Conservation (phyloP, 2,888 invertebrate genomes). For the Melinopterus prodromus region DNA sequence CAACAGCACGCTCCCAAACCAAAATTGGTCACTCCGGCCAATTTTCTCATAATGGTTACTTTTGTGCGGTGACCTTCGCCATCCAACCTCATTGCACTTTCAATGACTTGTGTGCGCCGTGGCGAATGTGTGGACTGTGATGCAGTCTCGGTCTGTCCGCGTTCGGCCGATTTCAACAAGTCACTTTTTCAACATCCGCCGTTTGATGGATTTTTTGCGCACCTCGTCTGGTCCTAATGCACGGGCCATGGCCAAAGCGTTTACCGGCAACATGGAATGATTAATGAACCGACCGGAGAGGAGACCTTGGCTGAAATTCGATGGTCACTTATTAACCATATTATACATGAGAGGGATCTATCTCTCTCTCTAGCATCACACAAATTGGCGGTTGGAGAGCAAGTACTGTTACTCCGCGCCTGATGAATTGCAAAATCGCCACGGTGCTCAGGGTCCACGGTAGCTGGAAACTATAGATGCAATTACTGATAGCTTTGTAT, state of each 20-base stretch:
- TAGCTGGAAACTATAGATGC: slow-evolving; percentile 4
- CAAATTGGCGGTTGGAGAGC: background rate
- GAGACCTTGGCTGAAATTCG: background rate
- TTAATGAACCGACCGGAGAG: background rate
- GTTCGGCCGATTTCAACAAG: slow-evolving; percentile 4
- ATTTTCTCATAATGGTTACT: background rate
- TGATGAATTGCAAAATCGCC: background rate
- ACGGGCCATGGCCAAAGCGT: background rate
- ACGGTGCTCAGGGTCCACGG: background rate
- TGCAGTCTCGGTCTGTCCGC: background rate
- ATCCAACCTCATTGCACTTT: background rate
- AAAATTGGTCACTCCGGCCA: slow-evolving; percentile 4
- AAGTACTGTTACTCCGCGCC: background rate
- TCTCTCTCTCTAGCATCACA: slow-evolving; percentile 4
- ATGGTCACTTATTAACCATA: background rate
- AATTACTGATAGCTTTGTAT: background rate
- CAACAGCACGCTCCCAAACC: background rate
- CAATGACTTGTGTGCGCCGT: background rate
- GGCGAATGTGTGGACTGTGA: background rate
- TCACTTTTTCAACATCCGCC: slow-evolving; percentile 4
- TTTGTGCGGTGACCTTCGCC: background rate
- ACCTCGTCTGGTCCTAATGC: slow-evolving; percentile 4
- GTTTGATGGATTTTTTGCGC: slow-evolving; percentile 4
- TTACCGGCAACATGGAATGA: slow-evolving; percentile 4
- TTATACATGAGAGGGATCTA: background rate